Evolutionary conservation across 2,888 invertebrate species (phyloP).

Genomic region (Blera fallax): DNA sequence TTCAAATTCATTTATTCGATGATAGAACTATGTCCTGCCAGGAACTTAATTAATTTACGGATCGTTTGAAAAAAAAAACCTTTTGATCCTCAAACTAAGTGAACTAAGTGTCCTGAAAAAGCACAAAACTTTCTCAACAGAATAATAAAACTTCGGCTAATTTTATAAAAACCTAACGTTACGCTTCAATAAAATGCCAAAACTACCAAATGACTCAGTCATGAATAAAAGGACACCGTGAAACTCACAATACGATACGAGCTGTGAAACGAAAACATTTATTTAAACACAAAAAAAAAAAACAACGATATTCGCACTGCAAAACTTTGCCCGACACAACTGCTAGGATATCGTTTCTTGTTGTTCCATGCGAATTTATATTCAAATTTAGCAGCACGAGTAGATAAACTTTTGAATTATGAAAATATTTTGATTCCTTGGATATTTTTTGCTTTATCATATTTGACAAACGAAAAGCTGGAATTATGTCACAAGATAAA

Average conservation of each 20-base stretch:
- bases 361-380: conserved; percentile 7
- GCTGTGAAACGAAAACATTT: background rate
- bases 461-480: conserved; percentile 33
- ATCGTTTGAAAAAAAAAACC: no score
- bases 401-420: conserved; percentile 46
- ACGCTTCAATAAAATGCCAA: background rate
- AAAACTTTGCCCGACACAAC: background rate
- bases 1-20: no score
- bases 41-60: no score
- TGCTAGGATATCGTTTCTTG: conserved; percentile 12
- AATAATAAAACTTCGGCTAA: background rate
- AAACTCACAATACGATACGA: background rate
- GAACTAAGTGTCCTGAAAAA: background rate
- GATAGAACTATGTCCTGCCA: no score
- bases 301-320: background rate
- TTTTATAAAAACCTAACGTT: background rate
- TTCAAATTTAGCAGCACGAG: conserved; percentile 11
- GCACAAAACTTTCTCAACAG: background rate
- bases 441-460: conserved; percentile 7
- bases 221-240: background rate
- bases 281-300: background rate
- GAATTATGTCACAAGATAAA: conserved; percentile 23
- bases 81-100: no score
- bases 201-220: background rate
- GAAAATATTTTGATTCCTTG: conserved; percentile 46